These are phyloP conservation scores for Wiebesia pumilae DNA, from an alignment of 1,140 invertebrate genomes.

Conservation along the genomic window DNA sequence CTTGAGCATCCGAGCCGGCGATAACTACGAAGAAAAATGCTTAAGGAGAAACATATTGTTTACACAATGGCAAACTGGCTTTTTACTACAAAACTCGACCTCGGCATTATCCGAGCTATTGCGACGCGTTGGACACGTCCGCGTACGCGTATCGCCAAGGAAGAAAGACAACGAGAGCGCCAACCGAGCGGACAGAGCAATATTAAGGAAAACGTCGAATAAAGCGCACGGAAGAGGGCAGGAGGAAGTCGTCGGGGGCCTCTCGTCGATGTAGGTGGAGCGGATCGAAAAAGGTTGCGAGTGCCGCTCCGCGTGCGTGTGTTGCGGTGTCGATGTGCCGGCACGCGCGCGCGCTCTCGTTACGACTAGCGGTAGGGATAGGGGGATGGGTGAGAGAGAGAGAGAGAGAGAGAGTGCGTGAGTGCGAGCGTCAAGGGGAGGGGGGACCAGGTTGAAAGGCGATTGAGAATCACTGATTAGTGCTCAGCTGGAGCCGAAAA, in stretches of 20 bases:
- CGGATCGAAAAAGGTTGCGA: constrained; percentile 10
- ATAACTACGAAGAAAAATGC: not conserved
- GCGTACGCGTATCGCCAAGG: not conserved
- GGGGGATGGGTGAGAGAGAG: too few relatives aligned
- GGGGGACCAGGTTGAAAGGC: constrained; percentile 16
- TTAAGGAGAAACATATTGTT: not conserved
- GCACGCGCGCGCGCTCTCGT: not conserved
- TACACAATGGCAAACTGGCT: not conserved
- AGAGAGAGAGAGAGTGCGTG: not conserved
- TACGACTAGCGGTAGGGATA: not conserved
- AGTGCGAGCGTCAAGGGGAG: not conserved
- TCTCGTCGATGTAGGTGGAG: constrained; percentile 3
- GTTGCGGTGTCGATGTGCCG: too few relatives aligned
- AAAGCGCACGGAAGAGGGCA: not conserved
- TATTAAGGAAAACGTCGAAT: not conserved
- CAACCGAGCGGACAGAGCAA: not conserved
- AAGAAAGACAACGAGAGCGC: not conserved
- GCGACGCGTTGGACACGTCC: not conserved
- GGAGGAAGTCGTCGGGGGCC: not conserved
- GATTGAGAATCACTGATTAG: constrained; percentile 61
- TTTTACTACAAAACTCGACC: constrained; percentile 4
- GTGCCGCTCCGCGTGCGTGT: not conserved
- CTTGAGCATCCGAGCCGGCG: not conserved
- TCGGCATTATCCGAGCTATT: not conserved
- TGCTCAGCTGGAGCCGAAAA: constrained; percentile 64